Base-by-base conservation (phyloP, 1,140 invertebrate species). In the Hylaeus volcanicus region DNA sequence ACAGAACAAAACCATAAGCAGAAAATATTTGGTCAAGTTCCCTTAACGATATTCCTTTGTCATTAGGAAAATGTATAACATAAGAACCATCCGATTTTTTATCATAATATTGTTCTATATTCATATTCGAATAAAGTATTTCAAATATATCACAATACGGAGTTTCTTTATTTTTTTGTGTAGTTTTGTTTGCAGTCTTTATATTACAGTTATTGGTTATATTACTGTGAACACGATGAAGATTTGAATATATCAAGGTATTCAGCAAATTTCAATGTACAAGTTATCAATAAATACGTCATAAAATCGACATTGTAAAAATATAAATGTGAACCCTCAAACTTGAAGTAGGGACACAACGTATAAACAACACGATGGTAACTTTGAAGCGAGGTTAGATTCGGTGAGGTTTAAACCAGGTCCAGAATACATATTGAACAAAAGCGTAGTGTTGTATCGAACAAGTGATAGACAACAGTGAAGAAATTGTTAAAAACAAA, bases 1-100 rank as follows among this genome's bases (percentile, higher is more conserved):
- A 8, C 6, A 72, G 0, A 71, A 89, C 78, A n/a, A 68, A 64
- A 0, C 87, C 88, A 75, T n/a, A 89, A 58, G 5, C 3, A 26
- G 83, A 81, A 72, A 89, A 89, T n/a, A 73, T 75, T 14, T 81
- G 0, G 5, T 5, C 43, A 64, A 88, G 41, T 6, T 86, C 55
- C 0, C 55, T n/a, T 0, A 26, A 9, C 11, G 3, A 14, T 1
- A 84, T 37, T 55, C 56, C 63, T 0, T 55, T 12, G 5, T 61
- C 70, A 68, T 88, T 89, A 5, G 60, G 2, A 65, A 88, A 88
- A 64, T 83, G 81, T 41, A 89, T 0, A 58, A 60, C 6, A 56
- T 86, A 87, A 1, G 1, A 4, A 0, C 73, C 75, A 15, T 87
- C 37, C 0, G 0, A 0, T 43, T 26, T 64, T 26, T 0, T 2